Conservation (phyloP, 2,113 vertebrate genomes). For the Pomatostomus ruficeps region DNA sequence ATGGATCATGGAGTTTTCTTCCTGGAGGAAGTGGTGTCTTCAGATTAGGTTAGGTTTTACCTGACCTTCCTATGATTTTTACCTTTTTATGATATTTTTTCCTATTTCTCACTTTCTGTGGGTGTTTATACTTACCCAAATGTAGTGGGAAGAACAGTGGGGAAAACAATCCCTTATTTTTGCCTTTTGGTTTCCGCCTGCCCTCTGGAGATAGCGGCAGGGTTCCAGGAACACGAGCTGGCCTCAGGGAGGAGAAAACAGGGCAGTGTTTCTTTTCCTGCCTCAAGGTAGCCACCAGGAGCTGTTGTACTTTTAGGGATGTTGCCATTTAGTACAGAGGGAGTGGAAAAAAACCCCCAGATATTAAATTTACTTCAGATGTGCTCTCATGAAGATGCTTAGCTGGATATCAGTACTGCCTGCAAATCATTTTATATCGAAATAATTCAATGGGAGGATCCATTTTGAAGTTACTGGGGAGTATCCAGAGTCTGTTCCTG, state of each 20-base stretch:
- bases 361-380: background rate
- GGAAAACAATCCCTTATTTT: background rate
- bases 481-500: constrained; percentile 8
- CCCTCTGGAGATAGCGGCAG: background rate
- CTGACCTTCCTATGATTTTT: background rate
- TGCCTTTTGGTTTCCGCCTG: background rate
- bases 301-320: background rate
- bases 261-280: background rate
- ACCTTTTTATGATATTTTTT: background rate
- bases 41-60: background rate
- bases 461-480: background rate
- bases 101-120: background rate
- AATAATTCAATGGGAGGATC: background rate
- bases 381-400: background rate
- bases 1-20: background rate
- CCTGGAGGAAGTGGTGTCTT: background rate
- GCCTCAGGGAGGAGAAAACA: background rate
- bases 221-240: background rate
- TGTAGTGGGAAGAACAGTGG: rapidly evolving
- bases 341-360: rapidly evolving
- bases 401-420: background rate
- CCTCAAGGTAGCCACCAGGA: background rate
- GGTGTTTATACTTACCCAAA: background rate
- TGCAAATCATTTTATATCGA: background rate
- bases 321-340: background rate